Conservation (phyloP, 2,888 invertebrate genomes). For the Drosophila meridiana region DNA sequence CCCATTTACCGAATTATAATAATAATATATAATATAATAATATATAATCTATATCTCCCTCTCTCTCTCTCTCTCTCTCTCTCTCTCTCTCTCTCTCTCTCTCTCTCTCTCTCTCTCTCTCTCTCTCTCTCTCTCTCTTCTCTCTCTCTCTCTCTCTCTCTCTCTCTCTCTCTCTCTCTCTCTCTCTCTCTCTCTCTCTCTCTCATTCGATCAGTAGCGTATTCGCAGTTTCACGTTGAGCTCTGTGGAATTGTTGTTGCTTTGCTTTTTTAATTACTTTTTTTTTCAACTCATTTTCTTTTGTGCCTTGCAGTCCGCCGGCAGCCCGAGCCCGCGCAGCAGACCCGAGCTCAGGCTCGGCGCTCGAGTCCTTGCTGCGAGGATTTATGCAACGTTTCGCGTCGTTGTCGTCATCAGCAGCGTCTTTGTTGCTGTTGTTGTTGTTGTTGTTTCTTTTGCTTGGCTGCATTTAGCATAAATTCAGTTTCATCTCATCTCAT, state of each 20-base stretch:
- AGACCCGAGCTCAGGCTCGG: conserved; percentile 22
- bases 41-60: too few species aligned
- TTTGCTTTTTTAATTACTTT: conserved; percentile 71
- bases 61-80: too few species aligned
- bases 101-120: too few species aligned
- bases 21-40: too few species aligned
- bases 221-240: conserved; percentile 15
- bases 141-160: too few species aligned
- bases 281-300: conserved; percentile 83
- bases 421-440: conserved; percentile 19
- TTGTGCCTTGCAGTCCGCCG: conserved; percentile 66
- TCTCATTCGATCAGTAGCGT: conserved; percentile 16
- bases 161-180: too few species aligned
- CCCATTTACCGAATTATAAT: too few species aligned
- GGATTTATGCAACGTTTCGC: conserved; percentile 50
- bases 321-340: conserved; percentile 28
- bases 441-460: conserved; percentile 68
- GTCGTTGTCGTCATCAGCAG: conserved; percentile 41
- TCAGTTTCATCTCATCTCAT: conserved; percentile 78
- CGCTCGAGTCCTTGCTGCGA: conserved; percentile 65
- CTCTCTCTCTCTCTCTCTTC: too few species aligned
- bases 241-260: conserved; percentile 30
- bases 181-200: too few species aligned
- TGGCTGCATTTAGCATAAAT: conserved; percentile 81
- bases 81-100: too few species aligned